Conservation (phyloP, 2,888 invertebrate genomes). For the Graphium colonna region DNA sequence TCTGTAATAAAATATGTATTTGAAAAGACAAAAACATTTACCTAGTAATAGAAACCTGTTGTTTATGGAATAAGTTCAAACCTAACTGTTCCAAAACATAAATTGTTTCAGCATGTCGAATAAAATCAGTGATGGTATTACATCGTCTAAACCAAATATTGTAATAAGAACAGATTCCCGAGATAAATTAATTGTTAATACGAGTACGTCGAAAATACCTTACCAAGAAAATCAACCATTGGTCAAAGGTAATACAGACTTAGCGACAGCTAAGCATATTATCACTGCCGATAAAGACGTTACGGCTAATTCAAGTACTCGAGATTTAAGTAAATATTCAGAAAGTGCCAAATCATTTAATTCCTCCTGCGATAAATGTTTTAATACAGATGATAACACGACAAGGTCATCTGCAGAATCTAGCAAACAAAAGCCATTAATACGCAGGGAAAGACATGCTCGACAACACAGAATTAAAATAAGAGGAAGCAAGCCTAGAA, state of each 20-base stretch:
- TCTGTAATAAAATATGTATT: neutral
- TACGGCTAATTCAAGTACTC: slow-evolving; percentile 50
- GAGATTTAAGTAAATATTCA: slow-evolving; percentile 39
- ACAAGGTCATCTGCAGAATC: neutral
- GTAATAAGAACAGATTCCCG: neutral
- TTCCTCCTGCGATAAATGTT: slow-evolving; percentile 4
- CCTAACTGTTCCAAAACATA: no score
- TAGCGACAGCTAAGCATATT: neutral
- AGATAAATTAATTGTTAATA: neutral
- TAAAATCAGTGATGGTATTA: neutral
- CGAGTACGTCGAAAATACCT: neutral
- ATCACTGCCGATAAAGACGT: slow-evolving; percentile 45
- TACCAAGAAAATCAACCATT: slow-evolving; percentile 11
- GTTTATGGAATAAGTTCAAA: no score
- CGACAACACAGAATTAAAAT: slow-evolving; percentile 20
- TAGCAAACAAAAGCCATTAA: slow-evolving; percentile 9
- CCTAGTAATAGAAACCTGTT: no score
- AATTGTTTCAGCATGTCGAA: slow-evolving; percentile 6
- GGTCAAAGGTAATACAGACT: slow-evolving; percentile 24
- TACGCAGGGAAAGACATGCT: slow-evolving; percentile 10
- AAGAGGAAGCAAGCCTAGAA: slow-evolving; percentile 8
- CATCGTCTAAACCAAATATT: neutral
- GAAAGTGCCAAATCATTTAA: neutral
- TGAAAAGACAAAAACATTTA: no score
- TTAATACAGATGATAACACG: slow-evolving; percentile 6